Conservation (phyloP, 2,113 vertebrate species). For the Prunella fulvescens region DNA sequence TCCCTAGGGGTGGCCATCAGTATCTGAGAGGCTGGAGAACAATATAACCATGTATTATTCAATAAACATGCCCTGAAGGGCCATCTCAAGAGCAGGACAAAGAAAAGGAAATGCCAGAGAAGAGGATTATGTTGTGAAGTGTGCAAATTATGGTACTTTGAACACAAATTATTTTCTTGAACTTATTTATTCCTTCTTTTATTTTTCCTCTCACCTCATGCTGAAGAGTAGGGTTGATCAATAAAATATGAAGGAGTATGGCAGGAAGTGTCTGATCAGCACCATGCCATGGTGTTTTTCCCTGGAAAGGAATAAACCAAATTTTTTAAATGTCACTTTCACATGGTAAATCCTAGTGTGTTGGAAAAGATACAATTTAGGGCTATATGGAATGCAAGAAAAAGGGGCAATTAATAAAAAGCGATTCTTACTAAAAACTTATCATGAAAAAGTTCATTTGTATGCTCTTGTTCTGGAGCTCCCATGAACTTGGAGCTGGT, state of each 20-base stretch:
- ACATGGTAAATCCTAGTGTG: background rate
- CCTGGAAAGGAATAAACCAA: slow-evolving; percentile 15
- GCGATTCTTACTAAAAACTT: background rate
- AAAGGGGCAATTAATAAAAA: background rate
- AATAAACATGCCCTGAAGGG: background rate
- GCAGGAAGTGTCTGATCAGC: slow-evolving; percentile 43
- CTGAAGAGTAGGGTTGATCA: background rate
- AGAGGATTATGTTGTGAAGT: background rate
- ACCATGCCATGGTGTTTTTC: slow-evolving; percentile 36
- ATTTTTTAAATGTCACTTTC: background rate
- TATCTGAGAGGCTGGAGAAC: background rate
- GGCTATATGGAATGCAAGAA: background rate
- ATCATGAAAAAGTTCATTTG: background rate
- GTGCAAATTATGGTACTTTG: background rate
- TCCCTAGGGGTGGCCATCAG: background rate
- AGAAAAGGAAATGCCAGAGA: background rate
- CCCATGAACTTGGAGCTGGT: background rate
- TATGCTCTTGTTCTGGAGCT: background rate
- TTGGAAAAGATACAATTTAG: background rate
- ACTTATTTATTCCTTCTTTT: background rate
- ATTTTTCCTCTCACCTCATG: background rate
- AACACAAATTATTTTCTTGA: background rate
- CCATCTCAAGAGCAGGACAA: background rate
- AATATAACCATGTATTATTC: background rate
- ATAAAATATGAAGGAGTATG: background rate